Percentiles rank a stretch among this genome's conserved stretches.
These are phyloP conservation scores for Mesoclemmys tuberculata DNA, from an alignment of 2,113 vertebrate species.

Conservation along the genomic window DNA sequence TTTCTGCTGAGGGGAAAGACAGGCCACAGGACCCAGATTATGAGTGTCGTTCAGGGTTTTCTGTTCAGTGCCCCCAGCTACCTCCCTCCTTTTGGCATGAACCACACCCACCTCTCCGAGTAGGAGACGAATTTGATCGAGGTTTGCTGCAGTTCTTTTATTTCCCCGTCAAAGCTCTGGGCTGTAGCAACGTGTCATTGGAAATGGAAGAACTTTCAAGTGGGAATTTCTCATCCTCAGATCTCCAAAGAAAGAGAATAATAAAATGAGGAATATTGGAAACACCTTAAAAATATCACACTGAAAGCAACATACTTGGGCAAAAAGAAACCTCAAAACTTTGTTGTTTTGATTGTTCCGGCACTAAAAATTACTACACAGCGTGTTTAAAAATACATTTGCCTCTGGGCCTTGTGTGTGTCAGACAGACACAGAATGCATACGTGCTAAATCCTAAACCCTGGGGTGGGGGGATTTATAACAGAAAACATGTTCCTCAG, in stretches of 20 bases:
- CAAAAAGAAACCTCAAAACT: slow-evolving; percentile 12
- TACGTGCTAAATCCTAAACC: neutral
- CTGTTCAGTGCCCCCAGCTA: too few species aligned
- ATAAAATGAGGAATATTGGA: slow-evolving; percentile 51
- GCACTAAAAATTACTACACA: neutral
- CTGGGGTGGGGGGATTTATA: neutral
- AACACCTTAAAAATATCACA: neutral
- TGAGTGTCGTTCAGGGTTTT: too few species aligned
- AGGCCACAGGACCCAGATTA: neutral
- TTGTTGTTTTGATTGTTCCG: slow-evolving; percentile 62
- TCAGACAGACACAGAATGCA: neutral
- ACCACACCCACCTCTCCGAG: neutral
- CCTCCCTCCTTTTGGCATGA: neutral
- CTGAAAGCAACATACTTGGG: slow-evolving; percentile 28
- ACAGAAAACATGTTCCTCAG: accelerated
- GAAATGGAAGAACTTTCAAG: slow-evolving; percentile 39
- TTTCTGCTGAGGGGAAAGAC: neutral
- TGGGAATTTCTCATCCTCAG: slow-evolving; percentile 58
- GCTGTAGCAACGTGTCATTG: slow-evolving; percentile 20
- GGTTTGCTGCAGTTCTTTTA: accelerated
- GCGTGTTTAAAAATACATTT: neutral
- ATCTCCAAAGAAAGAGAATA: slow-evolving; percentile 63
- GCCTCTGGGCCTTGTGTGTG: accelerated
- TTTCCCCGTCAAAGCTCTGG: neutral
- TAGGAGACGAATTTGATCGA: slow-evolving; percentile 7